Base-by-base conservation (phyloP, 2,113 vertebrate species). In the Sinocyclocheilus anophthalmus region DNA sequence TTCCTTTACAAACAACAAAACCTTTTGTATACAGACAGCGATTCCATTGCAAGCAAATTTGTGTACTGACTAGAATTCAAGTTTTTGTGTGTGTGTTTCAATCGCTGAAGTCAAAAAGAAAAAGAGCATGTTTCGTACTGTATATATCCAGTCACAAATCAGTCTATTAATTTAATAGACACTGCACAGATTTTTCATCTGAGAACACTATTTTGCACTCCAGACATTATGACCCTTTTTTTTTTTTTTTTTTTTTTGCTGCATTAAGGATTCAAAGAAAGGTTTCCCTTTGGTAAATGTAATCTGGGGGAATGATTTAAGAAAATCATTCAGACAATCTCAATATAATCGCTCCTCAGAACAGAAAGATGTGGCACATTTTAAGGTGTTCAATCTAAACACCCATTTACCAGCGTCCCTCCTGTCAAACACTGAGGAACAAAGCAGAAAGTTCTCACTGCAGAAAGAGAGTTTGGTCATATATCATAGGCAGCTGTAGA, bases 111-210 rank as follows among this genome's bases (percentile, higher is more conserved):
- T 81, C 57, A 45, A 16, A 63, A n/a, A 59, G 7, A 80, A 45
- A 63, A 42, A 14, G 3, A 14, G 16, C 30, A 39, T 7, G 11
- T n/a, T n/a, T n/a, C 11, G 53, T 57, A 78, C 55, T 26, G 33
- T 81, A 45, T 45, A 9, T 59, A 45, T 42, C 6, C 39, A 24
- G 20, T 63, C 37, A 26, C 26, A 73, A 79, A 76, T 77, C 39
- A 88, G 55, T 72, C 72, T 22, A 81, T 80, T 84, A 73, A 88
- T 84, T 88, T 83, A 88, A 86, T 82, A 86, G 63, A 84, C 73
- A 48, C 39, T 45, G 45, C 55, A 85, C 72, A 45, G 11, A n/a
- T 67, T 39, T 57, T 20, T 53, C 50, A 59, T 8, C 20, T 22
- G 20, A 22, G 9, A 59, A 59, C 18, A 59, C 20, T 59, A 2